Evolutionary conservation across 2,113 vertebrate species (phyloP).

Genomic region (Corythaeola cristata): DNA sequence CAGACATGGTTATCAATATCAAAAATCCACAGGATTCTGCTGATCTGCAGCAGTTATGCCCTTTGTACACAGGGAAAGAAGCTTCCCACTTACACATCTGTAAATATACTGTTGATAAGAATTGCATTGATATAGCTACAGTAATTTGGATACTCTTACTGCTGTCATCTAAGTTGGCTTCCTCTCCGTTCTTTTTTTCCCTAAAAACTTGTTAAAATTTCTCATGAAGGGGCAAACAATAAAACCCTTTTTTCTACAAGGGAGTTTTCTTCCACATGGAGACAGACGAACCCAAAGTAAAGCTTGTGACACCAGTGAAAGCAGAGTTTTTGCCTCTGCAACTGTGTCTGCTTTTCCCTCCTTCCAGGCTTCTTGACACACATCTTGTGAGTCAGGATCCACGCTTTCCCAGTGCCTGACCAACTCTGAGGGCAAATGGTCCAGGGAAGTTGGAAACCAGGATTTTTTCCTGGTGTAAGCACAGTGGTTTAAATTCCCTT

Average conservation of each 20-base stretch:
- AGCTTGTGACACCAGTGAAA: neutral
- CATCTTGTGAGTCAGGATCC: neutral
- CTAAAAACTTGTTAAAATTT: neutral
- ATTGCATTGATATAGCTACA: neutral
- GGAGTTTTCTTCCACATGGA: neutral
- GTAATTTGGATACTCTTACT: neutral
- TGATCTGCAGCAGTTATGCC: neutral
- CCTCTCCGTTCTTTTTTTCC: neutral
- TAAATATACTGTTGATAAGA: neutral
- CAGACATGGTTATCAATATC: neutral
- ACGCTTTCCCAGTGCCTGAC: accelerated
- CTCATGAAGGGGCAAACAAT: neutral
- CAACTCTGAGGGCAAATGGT: neutral
- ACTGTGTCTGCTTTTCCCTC: neutral
- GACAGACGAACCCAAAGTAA: neutral
- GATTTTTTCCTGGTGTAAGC: neutral
- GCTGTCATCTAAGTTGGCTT: neutral
- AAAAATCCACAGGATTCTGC: neutral
- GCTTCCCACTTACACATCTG: neutral
- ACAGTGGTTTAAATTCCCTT: neutral
- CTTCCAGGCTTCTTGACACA: neutral
- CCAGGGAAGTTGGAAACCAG: neutral
- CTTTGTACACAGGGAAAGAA: neutral
- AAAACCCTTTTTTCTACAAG: neutral
- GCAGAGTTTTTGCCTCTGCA: neutral